Conservation (phyloP, 2,888 invertebrate genomes). For the Chelonus formosanus region DNA sequence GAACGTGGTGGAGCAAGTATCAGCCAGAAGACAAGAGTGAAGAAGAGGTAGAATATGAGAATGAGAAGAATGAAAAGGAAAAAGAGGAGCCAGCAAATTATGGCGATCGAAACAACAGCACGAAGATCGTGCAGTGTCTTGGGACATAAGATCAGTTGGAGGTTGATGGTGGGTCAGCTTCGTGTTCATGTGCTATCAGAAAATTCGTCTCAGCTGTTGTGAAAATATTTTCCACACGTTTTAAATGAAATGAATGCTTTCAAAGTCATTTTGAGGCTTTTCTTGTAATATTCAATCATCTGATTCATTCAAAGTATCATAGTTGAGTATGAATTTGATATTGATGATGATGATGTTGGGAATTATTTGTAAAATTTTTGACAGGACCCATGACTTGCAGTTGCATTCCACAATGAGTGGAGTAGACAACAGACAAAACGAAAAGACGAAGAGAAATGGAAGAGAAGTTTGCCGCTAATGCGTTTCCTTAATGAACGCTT, state of each 20-base stretch:
- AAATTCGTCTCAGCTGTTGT: too few relatives aligned
- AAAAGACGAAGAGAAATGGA: constrained; percentile 40
- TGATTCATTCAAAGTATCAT: too few relatives aligned
- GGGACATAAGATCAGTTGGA: constrained; percentile 41
- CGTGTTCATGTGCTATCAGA: constrained; percentile 32
- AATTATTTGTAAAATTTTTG: neutral
- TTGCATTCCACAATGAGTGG: constrained; percentile 26
- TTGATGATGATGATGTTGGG: too few relatives aligned
- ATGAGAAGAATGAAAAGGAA: constrained; percentile 19
- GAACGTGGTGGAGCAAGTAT: constrained; percentile 23
- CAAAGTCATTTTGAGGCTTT: too few relatives aligned
- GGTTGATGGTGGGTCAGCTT: constrained; percentile 45
- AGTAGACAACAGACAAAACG: constrained; percentile 39
- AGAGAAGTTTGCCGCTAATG: constrained; percentile 54
- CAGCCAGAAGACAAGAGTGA: constrained; percentile 8
- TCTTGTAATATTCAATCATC: too few relatives aligned
- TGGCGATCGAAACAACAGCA: constrained; percentile 52
- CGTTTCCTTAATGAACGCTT: constrained; percentile 61
- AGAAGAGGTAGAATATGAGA: constrained; percentile 19
- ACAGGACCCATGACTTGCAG: constrained; percentile 14
- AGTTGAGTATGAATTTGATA: too few relatives aligned
- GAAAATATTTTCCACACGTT: neutral
- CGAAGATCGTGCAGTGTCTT: constrained; percentile 44
- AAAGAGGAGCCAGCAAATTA: constrained; percentile 48
- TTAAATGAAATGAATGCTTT: neutral